Evolutionary conservation across 2,888 invertebrate species (phyloP), one percentile per base, ranked within the genome.

Genomic region (Sphaerophoria taeniata): DNA sequence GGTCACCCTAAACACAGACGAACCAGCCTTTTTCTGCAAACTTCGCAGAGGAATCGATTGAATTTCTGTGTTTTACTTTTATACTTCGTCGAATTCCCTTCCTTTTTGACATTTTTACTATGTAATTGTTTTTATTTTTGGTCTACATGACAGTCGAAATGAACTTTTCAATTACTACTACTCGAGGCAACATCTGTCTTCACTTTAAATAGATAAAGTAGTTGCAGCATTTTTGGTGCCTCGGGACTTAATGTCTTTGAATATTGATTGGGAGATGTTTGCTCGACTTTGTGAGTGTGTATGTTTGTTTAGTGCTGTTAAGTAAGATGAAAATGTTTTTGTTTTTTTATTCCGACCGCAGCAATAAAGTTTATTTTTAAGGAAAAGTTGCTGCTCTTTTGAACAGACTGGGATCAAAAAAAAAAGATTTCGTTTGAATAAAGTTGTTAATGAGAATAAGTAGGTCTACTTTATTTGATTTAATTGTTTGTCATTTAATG

Each of bases 171-270:
- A 6, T 9, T 43, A 43, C 33, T 47, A 14, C 5, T 9, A 7
- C 47, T 63, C 11, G 53, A 49, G 56, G 45, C n/a, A 70, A 77
- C 69, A 69, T 76, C 71, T 81, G 76, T 58, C 65, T 58, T 36
- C 53, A 60, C 49, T 81, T 75, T 53, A 63, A 61, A 72, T 67
- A 24, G 24, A 24, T 49, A 61, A 12, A 39, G 6, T 77, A 73
- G 73, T 70, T 77, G 77, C 73, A 73, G 67, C 56, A 63, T 63
- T 76, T n/a, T 82, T 12, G 49, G 45, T 67, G 76, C 60, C 67
- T 72, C 76, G 61, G 43, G 71, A 43, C 56, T 43, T 77, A 63
- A 82, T 82, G 73, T 69, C 77, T 47, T 63, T 72, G 45, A 61
- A 63, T 74, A 83, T 78, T 39, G 78, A 83, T 83, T 55, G 72